Evolutionary conservation across 2,113 vertebrate species (phyloP).

Genomic region (Cheilinus undulatus): DNA sequence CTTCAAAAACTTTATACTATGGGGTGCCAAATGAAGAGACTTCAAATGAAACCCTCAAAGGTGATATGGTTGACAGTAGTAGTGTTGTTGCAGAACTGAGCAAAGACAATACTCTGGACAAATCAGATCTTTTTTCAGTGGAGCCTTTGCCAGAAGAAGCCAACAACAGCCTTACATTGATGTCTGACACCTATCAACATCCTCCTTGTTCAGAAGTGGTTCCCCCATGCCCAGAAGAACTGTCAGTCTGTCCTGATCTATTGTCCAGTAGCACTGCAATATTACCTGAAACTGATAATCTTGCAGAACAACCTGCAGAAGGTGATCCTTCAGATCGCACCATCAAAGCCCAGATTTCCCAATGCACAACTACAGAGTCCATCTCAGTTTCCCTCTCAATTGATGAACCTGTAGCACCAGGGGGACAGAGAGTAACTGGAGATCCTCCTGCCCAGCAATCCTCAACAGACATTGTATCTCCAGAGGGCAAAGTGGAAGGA

Average conservation of each 20-base stretch:
- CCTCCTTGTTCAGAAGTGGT: slow-evolving; percentile 31
- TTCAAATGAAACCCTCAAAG: slow-evolving; percentile 19
- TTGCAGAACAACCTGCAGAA: slow-evolving; percentile 31
- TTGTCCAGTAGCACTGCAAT: slow-evolving; percentile 18
- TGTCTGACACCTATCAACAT: slow-evolving; percentile 29
- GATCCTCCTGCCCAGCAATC: slow-evolving; percentile 18
- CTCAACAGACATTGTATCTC: not conserved
- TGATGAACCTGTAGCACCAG: slow-evolving; percentile 37
- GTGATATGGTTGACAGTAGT: not conserved
- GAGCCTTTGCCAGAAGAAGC: slow-evolving; percentile 42
- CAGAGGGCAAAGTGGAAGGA: slow-evolving; percentile 27
- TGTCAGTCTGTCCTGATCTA: slow-evolving; percentile 1
- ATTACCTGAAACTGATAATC: slow-evolving; percentile 35
- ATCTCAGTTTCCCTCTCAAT: slow-evolving; percentile 38
- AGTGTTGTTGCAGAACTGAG: slow-evolving; percentile 8
- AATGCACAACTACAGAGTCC: slow-evolving; percentile 59
- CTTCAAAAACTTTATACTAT: slow-evolving; percentile 32
- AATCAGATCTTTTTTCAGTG: slow-evolving; percentile 16
- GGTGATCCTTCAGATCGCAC: slow-evolving; percentile 9
- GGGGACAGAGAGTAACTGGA: slow-evolving; percentile 22
- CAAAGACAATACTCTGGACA: slow-evolving; percentile 27
- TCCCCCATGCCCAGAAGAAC: slow-evolving; percentile 5
- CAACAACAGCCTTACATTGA: slow-evolving; percentile 41
- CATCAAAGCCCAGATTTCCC: slow-evolving; percentile 43
- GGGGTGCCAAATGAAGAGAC: slow-evolving; percentile 32